Conservation (phyloP, 2,113 vertebrate genomes). For the Nesospiza acunhae region DNA sequence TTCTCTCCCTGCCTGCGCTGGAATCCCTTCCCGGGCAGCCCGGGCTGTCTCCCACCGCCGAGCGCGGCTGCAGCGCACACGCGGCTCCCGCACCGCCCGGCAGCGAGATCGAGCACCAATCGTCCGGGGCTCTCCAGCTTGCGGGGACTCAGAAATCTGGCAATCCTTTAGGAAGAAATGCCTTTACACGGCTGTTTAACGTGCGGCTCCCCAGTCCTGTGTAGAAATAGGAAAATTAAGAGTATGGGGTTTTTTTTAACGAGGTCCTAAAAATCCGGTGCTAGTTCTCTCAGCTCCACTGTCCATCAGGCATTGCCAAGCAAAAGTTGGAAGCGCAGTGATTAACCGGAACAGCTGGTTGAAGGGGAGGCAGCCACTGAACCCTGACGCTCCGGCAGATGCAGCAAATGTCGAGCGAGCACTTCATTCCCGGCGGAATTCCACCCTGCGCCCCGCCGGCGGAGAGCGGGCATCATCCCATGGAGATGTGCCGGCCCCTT, state of each 20-base stretch:
- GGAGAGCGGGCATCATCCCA: background rate
- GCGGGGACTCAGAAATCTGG: background rate
- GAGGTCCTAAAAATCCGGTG: background rate
- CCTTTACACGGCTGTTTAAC: background rate
- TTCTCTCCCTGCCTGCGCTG: background rate
- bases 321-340: constrained; percentile 34
- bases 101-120: background rate
- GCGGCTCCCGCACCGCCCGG: background rate
- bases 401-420: background rate
- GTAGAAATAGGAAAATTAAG: background rate
- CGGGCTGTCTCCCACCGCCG: background rate
- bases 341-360: constrained; percentile 40
- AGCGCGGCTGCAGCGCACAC: background rate
- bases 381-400: background rate
- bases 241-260: background rate
- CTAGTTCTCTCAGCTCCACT: background rate
- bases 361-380: background rate
- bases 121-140: background rate
- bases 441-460: background rate
- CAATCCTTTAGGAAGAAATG: background rate
- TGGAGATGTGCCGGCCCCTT: background rate
- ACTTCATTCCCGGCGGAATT: background rate
- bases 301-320: constrained; percentile 15
- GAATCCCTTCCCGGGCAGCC: background rate
- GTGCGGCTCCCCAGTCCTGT: background rate